Evolutionary conservation across 1,140 invertebrate species (phyloP).

Genomic region (Plutomurus gul): DNA sequence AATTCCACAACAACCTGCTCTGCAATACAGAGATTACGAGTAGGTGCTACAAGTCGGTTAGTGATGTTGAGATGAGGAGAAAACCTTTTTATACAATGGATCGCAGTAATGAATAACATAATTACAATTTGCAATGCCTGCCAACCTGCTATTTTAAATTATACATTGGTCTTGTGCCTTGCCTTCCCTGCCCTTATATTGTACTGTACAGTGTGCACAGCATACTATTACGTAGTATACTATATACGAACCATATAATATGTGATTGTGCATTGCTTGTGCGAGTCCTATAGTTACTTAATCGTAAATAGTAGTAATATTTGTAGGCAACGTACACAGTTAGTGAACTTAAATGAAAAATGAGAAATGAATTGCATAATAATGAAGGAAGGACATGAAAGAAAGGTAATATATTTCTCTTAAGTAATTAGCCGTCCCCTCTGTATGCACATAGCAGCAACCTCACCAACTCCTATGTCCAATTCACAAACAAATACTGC

Average conservation of each 20-base stretch:
- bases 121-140: constrained; percentile 1
- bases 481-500: too few species aligned
- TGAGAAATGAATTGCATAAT: constrained; percentile 21
- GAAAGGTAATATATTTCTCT: constrained; percentile 19
- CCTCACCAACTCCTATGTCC: too few species aligned
- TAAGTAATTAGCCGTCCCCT: constrained; percentile 23
- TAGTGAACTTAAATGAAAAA: constrained; percentile 9
- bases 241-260: too few species aligned
- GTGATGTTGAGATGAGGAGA: background rate
- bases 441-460: background rate
- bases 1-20: background rate
- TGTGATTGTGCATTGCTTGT: too few species aligned
- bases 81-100: background rate
- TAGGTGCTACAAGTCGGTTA: constrained; percentile 11
- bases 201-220: too few species aligned
- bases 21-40: background rate
- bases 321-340: too few species aligned
- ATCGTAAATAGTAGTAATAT: too few species aligned
- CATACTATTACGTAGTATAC: too few species aligned
- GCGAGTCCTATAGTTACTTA: too few species aligned
- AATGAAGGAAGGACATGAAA: constrained; percentile 4
- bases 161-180: too few species aligned
- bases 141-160: background rate
- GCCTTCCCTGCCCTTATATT: too few species aligned
- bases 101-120: constrained; percentile 13